Evolutionary conservation across 2,888 invertebrate genomes (phyloP).

Genomic region (Poecilus cupreus): DNA sequence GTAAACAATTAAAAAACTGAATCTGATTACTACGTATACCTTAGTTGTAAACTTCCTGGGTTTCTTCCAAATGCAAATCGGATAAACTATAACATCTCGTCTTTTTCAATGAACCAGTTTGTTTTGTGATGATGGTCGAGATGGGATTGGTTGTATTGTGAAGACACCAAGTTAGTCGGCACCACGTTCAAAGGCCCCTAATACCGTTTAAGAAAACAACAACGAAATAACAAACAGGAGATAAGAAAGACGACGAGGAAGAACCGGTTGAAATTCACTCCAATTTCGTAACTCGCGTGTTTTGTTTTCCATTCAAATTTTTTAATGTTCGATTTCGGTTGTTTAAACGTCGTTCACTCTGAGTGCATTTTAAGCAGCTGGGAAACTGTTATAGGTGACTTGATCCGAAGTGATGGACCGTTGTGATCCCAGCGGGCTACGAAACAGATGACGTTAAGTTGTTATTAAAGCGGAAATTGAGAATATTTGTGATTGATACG

Average conservation of each 20-base stretch:
- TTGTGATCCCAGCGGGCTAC: slow-evolving; percentile 16
- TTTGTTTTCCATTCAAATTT: slow-evolving; percentile 56
- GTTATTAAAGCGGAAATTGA: slow-evolving; percentile 29
- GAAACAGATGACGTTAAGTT: slow-evolving; percentile 26
- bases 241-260: slow-evolving; percentile 22
- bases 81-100: too few relatives aligned
- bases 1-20: too few relatives aligned
- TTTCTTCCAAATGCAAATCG: too few relatives aligned
- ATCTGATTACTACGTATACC: too few relatives aligned
- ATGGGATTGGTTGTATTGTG: too few relatives aligned
- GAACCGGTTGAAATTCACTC: slow-evolving; percentile 54
- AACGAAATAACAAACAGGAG: slow-evolving; percentile 39
- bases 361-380: slow-evolving; percentile 28
- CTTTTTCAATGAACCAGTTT: too few relatives aligned
- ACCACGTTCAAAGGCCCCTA: slow-evolving; percentile 33
- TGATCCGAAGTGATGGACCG: slow-evolving; percentile 28
- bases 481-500: slow-evolving; percentile 29
- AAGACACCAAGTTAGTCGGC: background rate
- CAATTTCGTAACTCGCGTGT: slow-evolving; percentile 52
- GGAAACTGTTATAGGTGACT: slow-evolving; percentile 11
- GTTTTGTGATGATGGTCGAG: too few relatives aligned
- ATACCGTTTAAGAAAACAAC: slow-evolving; percentile 42
- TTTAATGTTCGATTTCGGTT: slow-evolving; percentile 46
- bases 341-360: slow-evolving; percentile 27
- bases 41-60: too few relatives aligned